These are phyloP conservation scores for Drosophila lacteicornis DNA, from an alignment of 1,140 invertebrate genomes.

Conservation along the genomic window DNA sequence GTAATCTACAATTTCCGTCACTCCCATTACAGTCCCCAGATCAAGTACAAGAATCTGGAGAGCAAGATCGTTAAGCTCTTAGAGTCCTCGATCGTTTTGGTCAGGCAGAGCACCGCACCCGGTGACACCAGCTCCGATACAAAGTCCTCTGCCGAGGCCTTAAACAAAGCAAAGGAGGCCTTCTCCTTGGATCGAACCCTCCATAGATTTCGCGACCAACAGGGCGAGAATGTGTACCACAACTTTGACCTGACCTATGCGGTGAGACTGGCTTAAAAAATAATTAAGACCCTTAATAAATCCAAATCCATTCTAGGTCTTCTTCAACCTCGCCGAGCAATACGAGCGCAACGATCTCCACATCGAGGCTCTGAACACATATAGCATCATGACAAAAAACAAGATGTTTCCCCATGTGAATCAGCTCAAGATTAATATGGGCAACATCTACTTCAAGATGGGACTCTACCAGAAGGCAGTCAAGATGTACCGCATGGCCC, in stretches of 20 bases:
- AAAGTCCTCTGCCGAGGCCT: conserved; percentile 85
- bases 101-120: conserved; percentile 31
- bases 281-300: neutral
- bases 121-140: conserved; percentile 48
- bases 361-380: conserved; percentile 97
- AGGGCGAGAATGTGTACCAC: conserved; percentile 92
- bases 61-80: conserved; percentile 93
- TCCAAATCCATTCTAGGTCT: conserved; percentile 87
- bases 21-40: conserved; percentile 88
- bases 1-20: neutral
- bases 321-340: conserved; percentile 97
- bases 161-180: conserved; percentile 98
- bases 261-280: conserved; percentile 86
- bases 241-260: conserved; percentile 98
- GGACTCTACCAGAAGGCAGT: conserved; percentile 97
- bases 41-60: conserved; percentile 93
- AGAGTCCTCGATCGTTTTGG: conserved; percentile 91
- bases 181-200: conserved; percentile 95
- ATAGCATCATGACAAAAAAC: conserved; percentile 95
- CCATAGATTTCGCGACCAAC: conserved; percentile 96
- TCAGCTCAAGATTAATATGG: conserved; percentile 98
- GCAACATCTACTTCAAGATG: conserved; percentile 98
- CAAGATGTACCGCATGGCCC: conserved; percentile 98
- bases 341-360: conserved; percentile 97
- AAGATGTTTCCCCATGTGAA: conserved; percentile 94